Evolutionary conservation across 1,140 invertebrate species (phyloP).

Genomic region (Ooceraea biroi): DNA sequence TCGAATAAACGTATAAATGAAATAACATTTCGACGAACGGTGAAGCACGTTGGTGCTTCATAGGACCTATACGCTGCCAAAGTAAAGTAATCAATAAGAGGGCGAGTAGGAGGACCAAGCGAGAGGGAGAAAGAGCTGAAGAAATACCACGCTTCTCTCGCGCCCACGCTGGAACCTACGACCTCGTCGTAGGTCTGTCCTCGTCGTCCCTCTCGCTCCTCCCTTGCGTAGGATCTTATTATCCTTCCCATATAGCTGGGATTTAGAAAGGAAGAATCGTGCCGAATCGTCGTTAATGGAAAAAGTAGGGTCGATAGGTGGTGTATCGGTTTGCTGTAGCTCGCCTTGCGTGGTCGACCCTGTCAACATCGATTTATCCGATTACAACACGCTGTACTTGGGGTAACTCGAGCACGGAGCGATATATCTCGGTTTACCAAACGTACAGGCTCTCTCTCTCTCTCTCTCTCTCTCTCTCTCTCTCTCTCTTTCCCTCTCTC

Average conservation of each 20-base stretch:
- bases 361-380: constrained; percentile 36
- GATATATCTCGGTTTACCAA: constrained; percentile 27
- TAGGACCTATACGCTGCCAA: constrained; percentile 50
- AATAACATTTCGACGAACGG: background rate
- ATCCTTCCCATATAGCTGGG: constrained; percentile 44
- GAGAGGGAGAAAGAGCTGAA: constrained; percentile 61
- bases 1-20: too few relatives aligned
- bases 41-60: background rate
- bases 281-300: constrained; percentile 59
- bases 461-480: too few relatives aligned
- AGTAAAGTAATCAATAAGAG: constrained; percentile 76
- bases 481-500: too few relatives aligned
- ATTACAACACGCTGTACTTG: background rate
- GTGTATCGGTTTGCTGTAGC: background rate
- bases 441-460: background rate
- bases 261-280: constrained; percentile 66
- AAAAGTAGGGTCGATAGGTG: constrained; percentile 41
- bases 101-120: constrained; percentile 35
- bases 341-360: background rate
- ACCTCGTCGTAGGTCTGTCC: constrained; percentile 55
- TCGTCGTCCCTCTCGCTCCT: background rate
- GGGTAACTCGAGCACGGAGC: constrained; percentile 3
- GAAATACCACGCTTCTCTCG: constrained; percentile 55
- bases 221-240: constrained; percentile 60
- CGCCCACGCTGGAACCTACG: constrained; percentile 66